These are phyloP conservation scores for Sus scrofa DNA, from an alignment of 2,113 vertebrate genomes.

Conservation along the genomic window DNA sequence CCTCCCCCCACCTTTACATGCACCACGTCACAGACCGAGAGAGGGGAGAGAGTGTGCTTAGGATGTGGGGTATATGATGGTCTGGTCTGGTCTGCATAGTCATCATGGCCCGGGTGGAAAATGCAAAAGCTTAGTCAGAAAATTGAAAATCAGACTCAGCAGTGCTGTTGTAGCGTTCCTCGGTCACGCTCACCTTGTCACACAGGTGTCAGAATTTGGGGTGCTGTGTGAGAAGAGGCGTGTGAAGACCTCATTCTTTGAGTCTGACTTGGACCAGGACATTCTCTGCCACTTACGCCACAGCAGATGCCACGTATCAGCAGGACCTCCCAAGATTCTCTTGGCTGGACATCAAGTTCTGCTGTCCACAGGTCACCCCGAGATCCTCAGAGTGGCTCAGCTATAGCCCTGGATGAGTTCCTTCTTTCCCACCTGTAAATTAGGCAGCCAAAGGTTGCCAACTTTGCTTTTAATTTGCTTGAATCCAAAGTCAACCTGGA, in stretches of 20 bases:
- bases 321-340: not conserved
- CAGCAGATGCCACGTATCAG: not conserved
- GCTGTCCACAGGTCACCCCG: not conserved
- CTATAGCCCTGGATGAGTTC: not conserved
- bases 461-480: conserved; percentile 17
- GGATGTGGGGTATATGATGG: not conserved
- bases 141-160: not conserved
- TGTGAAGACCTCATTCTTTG: not conserved
- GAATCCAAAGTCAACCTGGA: not conserved
- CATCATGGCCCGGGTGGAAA: not conserved
- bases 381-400: not conserved
- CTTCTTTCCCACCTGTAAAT: not conserved
- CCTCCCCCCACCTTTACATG: fast-evolving
- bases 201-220: not conserved
- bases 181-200: not conserved
- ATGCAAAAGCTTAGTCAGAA: not conserved
- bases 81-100: too few species aligned
- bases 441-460: not conserved
- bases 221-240: not conserved
- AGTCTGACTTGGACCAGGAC: not conserved
- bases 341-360: not conserved
- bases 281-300: not conserved
- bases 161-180: not conserved
- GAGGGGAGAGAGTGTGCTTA: not conserved
- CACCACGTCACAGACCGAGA: fast-evolving